Percentiles rank a stretch among this genome's conserved stretches.
Conservation (phyloP, 92 coral and sea anemone species). For the Palythoa heliodiscus region DNA sequence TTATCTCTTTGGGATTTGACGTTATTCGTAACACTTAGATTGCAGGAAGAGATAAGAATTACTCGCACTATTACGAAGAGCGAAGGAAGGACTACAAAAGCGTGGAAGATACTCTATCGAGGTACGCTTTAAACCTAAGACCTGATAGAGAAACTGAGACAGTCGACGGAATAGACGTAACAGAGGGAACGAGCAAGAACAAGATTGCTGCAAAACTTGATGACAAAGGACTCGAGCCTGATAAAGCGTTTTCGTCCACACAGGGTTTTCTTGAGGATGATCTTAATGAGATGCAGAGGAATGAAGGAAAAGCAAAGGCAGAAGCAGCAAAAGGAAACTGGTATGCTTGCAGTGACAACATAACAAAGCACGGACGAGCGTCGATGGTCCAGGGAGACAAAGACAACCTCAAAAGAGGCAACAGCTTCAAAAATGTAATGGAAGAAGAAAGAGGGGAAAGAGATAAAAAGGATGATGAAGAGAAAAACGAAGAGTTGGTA, state of each 20-base stretch:
- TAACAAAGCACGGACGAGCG: background rate
- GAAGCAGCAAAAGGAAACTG: too few relatives aligned
- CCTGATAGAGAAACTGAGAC: background rate
- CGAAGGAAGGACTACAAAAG: slow-evolving; percentile 17
- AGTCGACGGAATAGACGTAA: background rate
- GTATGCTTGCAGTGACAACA: background rate
- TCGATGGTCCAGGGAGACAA: background rate
- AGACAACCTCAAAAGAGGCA: background rate
- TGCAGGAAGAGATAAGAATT: slow-evolving; percentile 22
- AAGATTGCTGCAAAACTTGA: background rate
- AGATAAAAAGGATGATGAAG: background rate
- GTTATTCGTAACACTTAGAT: background rate
- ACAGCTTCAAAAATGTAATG: background rate
- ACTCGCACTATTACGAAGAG: slow-evolving; percentile 20
- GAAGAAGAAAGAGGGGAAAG: background rate
- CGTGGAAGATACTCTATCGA: slow-evolving; percentile 19
- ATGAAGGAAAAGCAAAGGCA: background rate
- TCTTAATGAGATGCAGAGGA: background rate
- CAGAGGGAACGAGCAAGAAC: background rate
- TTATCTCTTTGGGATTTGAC: too few relatives aligned
- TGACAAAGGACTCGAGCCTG: background rate
- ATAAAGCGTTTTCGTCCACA: background rate
- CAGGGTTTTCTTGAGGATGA: background rate
- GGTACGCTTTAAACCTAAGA: slow-evolving; percentile 15
- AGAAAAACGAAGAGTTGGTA: slow-evolving; percentile 5